A percentile compares a stretch with the other conserved stretches of the same genome.
These are phyloP conservation scores for Stramonita haemastoma DNA, from an alignment of 2,888 invertebrate species.

Conservation along the genomic window DNA sequence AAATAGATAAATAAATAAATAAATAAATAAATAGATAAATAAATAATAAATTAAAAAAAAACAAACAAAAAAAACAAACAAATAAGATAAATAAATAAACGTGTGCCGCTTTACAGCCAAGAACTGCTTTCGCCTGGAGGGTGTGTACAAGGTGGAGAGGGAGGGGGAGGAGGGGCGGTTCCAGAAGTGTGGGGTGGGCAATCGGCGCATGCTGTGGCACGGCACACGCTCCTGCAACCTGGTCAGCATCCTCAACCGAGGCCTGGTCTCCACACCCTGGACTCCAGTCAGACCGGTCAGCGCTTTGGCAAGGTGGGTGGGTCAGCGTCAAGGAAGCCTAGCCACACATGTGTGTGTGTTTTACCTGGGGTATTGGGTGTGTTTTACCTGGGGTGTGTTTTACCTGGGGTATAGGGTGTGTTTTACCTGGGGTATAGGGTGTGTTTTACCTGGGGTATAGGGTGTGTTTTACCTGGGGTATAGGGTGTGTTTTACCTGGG, in stretches of 20 bases:
- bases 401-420: too few relatives aligned
- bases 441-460: fast-evolving
- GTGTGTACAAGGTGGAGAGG: conserved; percentile 60
- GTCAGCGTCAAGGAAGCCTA: background rate
- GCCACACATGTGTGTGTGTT: background rate
- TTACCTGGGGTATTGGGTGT: too few relatives aligned
- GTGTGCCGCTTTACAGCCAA: too few relatives aligned
- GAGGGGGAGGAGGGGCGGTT: conserved; percentile 55
- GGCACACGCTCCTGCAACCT: conserved; percentile 78
- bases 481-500: background rate
- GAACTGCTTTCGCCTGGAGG: conserved; percentile 49
- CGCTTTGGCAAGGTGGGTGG: conserved; percentile 72
- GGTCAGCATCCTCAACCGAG: conserved; percentile 78
- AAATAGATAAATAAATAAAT: too few relatives aligned
- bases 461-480: background rate
- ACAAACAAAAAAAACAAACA: too few relatives aligned
- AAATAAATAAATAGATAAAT: too few relatives aligned
- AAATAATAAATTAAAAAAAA: too few relatives aligned
- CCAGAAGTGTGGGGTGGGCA: conserved; percentile 49
- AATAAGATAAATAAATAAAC: too few relatives aligned
- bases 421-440: background rate
- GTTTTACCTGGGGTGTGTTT: too few relatives aligned
- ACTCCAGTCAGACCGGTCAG: conserved; percentile 71
- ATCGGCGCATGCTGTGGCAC: conserved; percentile 77
- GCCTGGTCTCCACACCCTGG: conserved; percentile 78